phyloP scores from a whole-genome alignment of 1,140 invertebrate species.

The Conus betulinus region DNA sequence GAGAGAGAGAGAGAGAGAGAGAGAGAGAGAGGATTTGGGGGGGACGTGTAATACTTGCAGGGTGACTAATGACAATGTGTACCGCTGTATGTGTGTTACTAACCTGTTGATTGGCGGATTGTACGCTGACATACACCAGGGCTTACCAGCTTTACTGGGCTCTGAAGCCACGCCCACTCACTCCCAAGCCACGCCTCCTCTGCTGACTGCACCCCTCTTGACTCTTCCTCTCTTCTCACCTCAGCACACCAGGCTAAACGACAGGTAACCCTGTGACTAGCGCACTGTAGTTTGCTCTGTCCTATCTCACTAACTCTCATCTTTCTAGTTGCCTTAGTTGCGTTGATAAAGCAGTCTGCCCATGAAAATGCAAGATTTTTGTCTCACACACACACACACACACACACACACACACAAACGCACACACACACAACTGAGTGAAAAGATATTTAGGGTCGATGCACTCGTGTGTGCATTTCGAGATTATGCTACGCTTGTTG shows the following conservation, averaged over 20 bases:
- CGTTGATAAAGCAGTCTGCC: too few species aligned
- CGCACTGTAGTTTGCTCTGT: too few species aligned
- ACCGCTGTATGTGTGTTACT: background rate
- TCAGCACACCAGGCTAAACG: slow-evolving; percentile 30
- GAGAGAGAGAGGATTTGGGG: background rate
- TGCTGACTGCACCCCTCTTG: slow-evolving; percentile 9
- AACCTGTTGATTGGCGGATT: slow-evolving; percentile 41
- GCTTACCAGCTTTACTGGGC: slow-evolving; percentile 36
- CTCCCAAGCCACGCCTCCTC: slow-evolving; percentile 24
- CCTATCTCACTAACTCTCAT: too few species aligned
- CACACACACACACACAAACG: too few species aligned
- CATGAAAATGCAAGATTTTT: too few species aligned
- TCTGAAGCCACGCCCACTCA: slow-evolving; percentile 26
- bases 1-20: too few species aligned
- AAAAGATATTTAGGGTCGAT: too few species aligned
- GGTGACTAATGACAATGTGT: background rate
- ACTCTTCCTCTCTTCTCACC: slow-evolving; percentile 22
- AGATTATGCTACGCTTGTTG: too few species aligned
- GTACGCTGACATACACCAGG: slow-evolving; percentile 24
- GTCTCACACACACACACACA: too few species aligned
- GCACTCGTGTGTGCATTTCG: too few species aligned
- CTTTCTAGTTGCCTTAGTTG: too few species aligned
- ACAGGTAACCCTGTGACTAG: slow-evolving; percentile 21
- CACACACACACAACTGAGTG: too few species aligned
- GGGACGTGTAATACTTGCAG: background rate